These are phyloP conservation scores for Bothrops jararaca DNA, from an alignment of 2,113 vertebrate species.

Conservation along the genomic window DNA sequence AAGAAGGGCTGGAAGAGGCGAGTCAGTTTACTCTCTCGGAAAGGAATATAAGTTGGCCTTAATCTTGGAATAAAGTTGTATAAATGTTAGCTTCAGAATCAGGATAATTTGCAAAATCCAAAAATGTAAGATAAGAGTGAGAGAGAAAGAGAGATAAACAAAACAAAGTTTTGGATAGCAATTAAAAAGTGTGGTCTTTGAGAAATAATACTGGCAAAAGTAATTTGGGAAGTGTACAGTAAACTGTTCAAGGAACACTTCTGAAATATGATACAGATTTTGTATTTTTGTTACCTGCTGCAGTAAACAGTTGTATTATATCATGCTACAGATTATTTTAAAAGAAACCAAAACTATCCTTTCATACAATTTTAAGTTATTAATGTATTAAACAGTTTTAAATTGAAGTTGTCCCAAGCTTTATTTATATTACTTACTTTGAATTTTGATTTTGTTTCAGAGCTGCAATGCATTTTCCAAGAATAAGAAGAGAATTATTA, in stretches of 20 bases:
- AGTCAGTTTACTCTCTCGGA: slow-evolving; percentile 88
- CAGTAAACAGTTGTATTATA: neutral
- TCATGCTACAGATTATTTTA: neutral
- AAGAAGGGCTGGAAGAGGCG: slow-evolving; percentile 87
- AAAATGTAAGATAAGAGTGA: neutral
- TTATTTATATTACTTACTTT: slow-evolving; percentile 65
- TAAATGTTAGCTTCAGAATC: neutral
- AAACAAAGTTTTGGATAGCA: neutral
- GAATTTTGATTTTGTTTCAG: slow-evolving; percentile 80
- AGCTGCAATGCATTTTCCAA: slow-evolving; percentile 86
- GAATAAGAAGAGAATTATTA: slow-evolving; percentile 87
- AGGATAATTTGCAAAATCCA: neutral
- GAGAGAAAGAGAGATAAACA: neutral
- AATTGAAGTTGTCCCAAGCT: neutral
- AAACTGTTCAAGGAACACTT: neutral
- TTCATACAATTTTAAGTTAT: neutral
- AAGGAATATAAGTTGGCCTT: slow-evolving; percentile 75
- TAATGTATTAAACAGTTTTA: neutral
- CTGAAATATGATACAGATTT: neutral
- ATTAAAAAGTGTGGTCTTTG: neutral
- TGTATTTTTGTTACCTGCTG: neutral
- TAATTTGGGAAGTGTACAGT: neutral
- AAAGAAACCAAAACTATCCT: no score
- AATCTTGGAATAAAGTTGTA: slow-evolving; percentile 20
- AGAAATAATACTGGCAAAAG: neutral